Evolutionary conservation across 1,140 invertebrate genomes (phyloP).

Genomic region (Babylonia areolata): DNA sequence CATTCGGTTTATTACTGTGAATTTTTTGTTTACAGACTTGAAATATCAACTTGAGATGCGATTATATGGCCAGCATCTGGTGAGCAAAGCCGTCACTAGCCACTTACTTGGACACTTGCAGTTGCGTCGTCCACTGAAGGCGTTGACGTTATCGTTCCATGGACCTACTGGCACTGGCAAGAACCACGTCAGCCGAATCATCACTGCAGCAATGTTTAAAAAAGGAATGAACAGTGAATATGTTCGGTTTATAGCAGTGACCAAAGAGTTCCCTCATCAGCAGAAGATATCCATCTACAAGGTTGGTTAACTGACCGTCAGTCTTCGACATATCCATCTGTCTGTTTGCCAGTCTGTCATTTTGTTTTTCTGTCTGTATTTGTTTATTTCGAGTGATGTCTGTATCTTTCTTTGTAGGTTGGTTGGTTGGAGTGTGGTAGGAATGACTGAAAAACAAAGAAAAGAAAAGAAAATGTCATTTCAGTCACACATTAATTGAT

Average conservation of each 20-base stretch:
- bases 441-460: too few species aligned
- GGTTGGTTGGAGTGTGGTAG: too few species aligned
- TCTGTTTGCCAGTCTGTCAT: too few species aligned
- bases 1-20: too few species aligned
- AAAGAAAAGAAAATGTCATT: too few species aligned
- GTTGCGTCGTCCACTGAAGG: slow-evolving; percentile 50
- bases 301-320: slow-evolving; percentile 43
- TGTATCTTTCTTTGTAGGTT: too few species aligned
- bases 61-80: slow-evolving; percentile 68
- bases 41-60: slow-evolving; percentile 42
- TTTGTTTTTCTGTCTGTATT: too few species aligned
- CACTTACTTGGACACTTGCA: slow-evolving; percentile 59
- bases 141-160: slow-evolving; percentile 74
- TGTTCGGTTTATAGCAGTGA: slow-evolving; percentile 88
- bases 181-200: slow-evolving; percentile 85
- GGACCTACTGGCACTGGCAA: slow-evolving; percentile 75
- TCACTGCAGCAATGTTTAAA: slow-evolving; percentile 85
- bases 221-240: slow-evolving; percentile 85
- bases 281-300: slow-evolving; percentile 70
- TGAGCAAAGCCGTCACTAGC: slow-evolving; percentile 51
- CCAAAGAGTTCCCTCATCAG: slow-evolving; percentile 85
- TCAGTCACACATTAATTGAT: too few species aligned
- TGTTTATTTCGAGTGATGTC: too few species aligned
- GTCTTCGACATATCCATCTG: too few species aligned
- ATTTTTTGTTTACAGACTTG: neutral